Evolutionary conservation across 1,140 invertebrate genomes (phyloP).

Genomic region (Hetaerina americana): DNA sequence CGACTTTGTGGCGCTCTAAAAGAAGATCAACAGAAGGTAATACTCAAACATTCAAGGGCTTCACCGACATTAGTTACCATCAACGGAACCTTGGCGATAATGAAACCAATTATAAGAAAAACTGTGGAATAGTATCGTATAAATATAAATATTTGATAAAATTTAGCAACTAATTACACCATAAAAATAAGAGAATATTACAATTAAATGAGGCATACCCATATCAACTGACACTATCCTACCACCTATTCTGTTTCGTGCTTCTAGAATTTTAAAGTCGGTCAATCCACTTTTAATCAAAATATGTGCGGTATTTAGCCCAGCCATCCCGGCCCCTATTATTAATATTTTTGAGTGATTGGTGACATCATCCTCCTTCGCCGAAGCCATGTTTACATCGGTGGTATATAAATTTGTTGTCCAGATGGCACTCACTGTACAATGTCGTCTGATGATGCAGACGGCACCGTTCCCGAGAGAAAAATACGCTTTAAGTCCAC

Average conservation of each 20-base stretch:
- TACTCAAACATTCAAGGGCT: too few species aligned
- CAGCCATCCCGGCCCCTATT: constrained; percentile 75
- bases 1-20: constrained; percentile 44
- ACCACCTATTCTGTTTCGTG: constrained; percentile 62
- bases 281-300: constrained; percentile 64
- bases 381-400: constrained; percentile 8
- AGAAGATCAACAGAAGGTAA: too few species aligned
- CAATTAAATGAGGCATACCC: too few species aligned
- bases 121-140: too few species aligned
- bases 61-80: too few species aligned
- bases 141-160: too few species aligned
- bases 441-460: constrained; percentile 12
- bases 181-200: too few species aligned
- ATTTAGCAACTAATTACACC: too few species aligned
- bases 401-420: not conserved
- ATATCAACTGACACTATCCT: constrained; percentile 61
- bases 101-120: too few species aligned
- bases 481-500: constrained; percentile 28
- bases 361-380: not conserved
- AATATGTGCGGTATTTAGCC: constrained; percentile 71
- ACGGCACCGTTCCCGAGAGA: constrained; percentile 17
- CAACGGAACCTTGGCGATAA: too few species aligned
- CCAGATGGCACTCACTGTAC: not conserved
- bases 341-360: constrained; percentile 52
- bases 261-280: constrained; percentile 69